A percentile compares a stretch with the other conserved stretches of the same genome.
These are phyloP conservation scores for Centropus bengalensis DNA, from an alignment of 2,113 vertebrate species.

Conservation along the genomic window DNA sequence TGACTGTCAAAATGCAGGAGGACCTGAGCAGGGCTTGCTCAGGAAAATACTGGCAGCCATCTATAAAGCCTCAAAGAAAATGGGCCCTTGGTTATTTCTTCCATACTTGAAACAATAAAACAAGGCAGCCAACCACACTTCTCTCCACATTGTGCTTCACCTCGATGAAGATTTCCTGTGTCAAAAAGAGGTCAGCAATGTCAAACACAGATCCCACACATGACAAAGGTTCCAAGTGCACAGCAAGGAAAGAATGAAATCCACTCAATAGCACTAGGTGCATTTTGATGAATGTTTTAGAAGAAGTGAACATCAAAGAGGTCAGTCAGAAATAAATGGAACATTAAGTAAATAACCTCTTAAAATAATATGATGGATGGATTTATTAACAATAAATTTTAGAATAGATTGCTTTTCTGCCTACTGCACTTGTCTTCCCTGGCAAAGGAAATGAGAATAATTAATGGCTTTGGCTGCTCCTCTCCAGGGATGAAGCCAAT, in stretches of 20 bases:
- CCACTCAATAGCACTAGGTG: not conserved
- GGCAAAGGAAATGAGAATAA: slow-evolving; percentile 50
- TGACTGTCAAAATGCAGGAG: not conserved
- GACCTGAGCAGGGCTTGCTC: not conserved
- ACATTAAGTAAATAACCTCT: slow-evolving; percentile 40
- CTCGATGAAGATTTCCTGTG: not conserved
- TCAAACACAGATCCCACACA: not conserved
- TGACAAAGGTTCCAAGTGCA: not conserved
- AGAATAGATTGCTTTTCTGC: slow-evolving; percentile 30
- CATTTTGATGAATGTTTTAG: not conserved
- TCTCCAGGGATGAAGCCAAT: slow-evolving; percentile 39
- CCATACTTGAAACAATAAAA: not conserved
- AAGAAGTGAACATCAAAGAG: not conserved
- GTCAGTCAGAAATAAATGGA: slow-evolving; percentile 3
- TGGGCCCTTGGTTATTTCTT: not conserved
- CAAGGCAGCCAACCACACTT: not conserved
- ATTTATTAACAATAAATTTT: slow-evolving; percentile 22
- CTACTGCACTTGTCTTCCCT: not conserved
- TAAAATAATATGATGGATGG: slow-evolving; percentile 32
- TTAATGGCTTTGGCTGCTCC: slow-evolving; percentile 32
- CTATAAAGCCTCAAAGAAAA: not conserved
- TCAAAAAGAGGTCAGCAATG: not conserved
- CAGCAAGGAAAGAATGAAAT: not conserved
- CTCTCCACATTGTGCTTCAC: not conserved
- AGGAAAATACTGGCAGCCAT: accelerated